Evolutionary conservation across 2,888 invertebrate genomes (phyloP).

Genomic region (Diachrysia chrysitis): DNA sequence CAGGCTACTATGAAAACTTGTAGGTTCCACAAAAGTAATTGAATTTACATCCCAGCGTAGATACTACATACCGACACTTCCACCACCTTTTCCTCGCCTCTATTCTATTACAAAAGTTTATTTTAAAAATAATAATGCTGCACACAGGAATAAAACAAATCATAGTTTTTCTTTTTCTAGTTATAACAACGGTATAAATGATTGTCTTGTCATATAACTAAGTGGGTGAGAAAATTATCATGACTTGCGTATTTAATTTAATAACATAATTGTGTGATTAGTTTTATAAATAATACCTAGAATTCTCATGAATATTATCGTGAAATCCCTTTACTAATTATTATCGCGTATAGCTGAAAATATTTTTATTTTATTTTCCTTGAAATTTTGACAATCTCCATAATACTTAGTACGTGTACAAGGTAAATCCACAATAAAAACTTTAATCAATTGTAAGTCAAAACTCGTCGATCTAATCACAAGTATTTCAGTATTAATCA

Average conservation of each 20-base stretch:
- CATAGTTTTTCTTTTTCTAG: background rate
- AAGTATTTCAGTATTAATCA: too few species aligned
- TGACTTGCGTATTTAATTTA: conserved; percentile 15
- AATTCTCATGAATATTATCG: background rate
- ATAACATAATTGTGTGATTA: background rate
- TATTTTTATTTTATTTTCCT: background rate
- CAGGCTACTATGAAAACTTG: background rate
- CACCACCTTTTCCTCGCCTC: background rate
- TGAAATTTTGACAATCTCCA: background rate
- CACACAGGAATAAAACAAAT: background rate
- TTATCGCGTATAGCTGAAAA: background rate
- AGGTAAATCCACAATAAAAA: background rate
- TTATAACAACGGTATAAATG: background rate
- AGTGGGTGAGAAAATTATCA: conserved; percentile 10
- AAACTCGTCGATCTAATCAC: background rate
- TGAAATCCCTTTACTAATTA: background rate
- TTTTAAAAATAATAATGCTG: background rate
- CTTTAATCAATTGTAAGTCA: background rate
- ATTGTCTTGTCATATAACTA: background rate
- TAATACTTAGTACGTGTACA: background rate
- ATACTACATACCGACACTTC: background rate
- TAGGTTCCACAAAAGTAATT: background rate
- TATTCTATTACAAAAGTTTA: background rate
- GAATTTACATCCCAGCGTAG: background rate
- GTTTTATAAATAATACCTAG: background rate